Base-by-base conservation (phyloP, 2,113 vertebrate species). In the Mystacornis crossleyi region DNA sequence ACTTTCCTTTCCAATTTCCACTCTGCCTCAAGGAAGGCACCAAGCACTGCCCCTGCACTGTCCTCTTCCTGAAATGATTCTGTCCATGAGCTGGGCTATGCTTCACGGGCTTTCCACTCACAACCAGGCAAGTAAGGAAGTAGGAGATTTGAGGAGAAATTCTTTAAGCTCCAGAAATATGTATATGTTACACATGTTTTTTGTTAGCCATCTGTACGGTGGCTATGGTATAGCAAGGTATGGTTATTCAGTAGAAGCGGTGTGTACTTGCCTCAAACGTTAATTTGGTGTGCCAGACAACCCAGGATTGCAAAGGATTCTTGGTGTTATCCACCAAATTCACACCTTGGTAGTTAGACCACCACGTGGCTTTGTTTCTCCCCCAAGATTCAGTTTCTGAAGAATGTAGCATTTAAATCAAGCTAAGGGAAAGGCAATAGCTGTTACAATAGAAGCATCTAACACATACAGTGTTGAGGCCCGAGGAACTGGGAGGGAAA, bases 1-100 rank as follows among this genome's bases (percentile, higher is more conserved):
- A n/a, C 53, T 21, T 89, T 86, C 66, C 81, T 91, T 80, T 71
- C 69, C 91, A 64, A 47, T 89, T 74, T 86, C 77, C 47, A 58
- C 8, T 2, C 36, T 64, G 60, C 75, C 79, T 38, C 31, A 9
- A 67, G 66, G 67, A 67, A 75, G 48, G 58, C 61, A 85, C 50
- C 65, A 81, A 94, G 57, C 18, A 54, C 28, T 48, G 78, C 62
- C 43, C 26, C 62, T 21, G 55, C 58, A n/a, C 71, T 50, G 36
- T 66, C 67, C 58, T 77, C 58, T 58, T 67, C 78, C 62, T 3
- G 0, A 67, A 67, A 66, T 1, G 4, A 53, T 42, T 31, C 40
- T 82, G 57, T 38, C 75, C 36, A 8, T 38, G 31, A 61, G 45
- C 42, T 38, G 38, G 12, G 9, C 45, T 55, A 15, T 8, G 45